Conservation (phyloP, 2,113 vertebrate species). For the Megatriorchis doriae region DNA sequence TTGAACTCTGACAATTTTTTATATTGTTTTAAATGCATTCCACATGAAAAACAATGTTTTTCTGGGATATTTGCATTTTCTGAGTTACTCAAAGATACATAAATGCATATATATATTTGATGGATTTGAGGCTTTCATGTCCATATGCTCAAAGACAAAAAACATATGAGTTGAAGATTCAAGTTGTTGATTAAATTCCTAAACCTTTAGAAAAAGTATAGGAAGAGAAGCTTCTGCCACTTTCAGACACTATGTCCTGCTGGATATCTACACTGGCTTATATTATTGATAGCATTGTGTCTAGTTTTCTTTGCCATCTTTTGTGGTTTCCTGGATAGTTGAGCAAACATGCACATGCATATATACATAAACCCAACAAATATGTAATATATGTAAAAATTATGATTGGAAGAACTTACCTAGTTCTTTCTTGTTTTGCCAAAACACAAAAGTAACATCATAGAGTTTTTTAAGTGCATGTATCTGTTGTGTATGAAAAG, state of each 20-base stretch:
- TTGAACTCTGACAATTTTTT: neutral
- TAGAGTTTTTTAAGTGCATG: neutral
- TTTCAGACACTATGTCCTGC: neutral
- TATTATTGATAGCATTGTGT: neutral
- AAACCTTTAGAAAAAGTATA: neutral
- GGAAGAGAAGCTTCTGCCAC: neutral
- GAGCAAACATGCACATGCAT: accelerated
- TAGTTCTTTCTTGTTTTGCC: neutral
- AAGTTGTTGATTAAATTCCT: neutral
- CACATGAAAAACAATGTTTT: neutral
- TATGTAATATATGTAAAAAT: neutral
- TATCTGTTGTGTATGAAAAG: neutral
- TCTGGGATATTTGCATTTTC: neutral
- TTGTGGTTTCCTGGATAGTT: neutral
- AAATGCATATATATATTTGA: neutral
- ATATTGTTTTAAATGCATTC: neutral
- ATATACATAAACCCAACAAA: neutral
- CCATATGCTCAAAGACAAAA: neutral
- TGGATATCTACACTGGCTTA: neutral
- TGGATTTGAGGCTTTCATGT: neutral
- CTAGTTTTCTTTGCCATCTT: neutral
- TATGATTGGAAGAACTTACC: neutral
- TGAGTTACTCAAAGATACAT: neutral
- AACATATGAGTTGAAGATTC: neutral
- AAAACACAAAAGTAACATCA: neutral